A percentile compares a stretch with the other conserved stretches of the same genome.
phyloP scores from a whole-genome alignment of 2,113 vertebrate genomes.

The Platichthys stellatus region DNA sequence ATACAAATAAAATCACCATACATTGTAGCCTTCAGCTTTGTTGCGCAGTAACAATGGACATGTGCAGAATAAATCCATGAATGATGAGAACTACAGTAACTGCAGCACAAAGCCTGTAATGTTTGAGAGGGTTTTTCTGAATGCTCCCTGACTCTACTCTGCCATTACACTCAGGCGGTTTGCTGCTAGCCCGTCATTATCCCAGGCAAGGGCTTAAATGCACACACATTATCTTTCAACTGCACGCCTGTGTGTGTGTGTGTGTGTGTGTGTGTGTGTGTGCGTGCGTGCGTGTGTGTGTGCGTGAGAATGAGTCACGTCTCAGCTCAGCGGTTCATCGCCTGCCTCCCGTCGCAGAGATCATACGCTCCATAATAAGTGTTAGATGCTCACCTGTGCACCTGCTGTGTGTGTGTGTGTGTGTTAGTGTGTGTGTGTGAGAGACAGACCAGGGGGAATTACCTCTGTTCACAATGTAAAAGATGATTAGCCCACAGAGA shows the following conservation, averaged over 20 bases:
- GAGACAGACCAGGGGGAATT: slow-evolving; percentile 34
- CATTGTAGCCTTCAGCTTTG: too few species aligned
- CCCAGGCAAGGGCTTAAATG: slow-evolving; percentile 17
- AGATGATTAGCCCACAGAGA: slow-evolving; percentile 50
- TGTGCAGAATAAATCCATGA: slow-evolving; percentile 41
- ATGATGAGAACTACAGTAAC: slow-evolving; percentile 20
- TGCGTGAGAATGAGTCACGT: slow-evolving; percentile 31
- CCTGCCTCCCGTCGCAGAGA: slow-evolving; percentile 14
- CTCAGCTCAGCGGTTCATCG: slow-evolving; percentile 19
- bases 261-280: slow-evolving; percentile 6
- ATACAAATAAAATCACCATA: too few species aligned
- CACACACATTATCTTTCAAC: slow-evolving; percentile 50
- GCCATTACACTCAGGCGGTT: slow-evolving; percentile 42
- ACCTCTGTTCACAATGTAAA: slow-evolving; percentile 45
- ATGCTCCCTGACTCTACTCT: slow-evolving; percentile 29
- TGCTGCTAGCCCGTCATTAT: slow-evolving; percentile 54
- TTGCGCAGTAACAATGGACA: background rate
- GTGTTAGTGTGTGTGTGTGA: too few species aligned
- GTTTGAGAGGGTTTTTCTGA: slow-evolving; percentile 41
- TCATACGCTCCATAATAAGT: slow-evolving; percentile 49
- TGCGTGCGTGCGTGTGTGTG: background rate
- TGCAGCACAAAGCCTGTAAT: slow-evolving; percentile 19
- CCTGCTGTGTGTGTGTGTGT: slow-evolving; percentile 26
- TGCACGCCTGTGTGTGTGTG: background rate
- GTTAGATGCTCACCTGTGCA: slow-evolving; percentile 45